Evolutionary conservation across 1,140 invertebrate species (phyloP), one percentile per base, ranked within the genome.

Genomic region (Rhopalosiphum padi): DNA sequence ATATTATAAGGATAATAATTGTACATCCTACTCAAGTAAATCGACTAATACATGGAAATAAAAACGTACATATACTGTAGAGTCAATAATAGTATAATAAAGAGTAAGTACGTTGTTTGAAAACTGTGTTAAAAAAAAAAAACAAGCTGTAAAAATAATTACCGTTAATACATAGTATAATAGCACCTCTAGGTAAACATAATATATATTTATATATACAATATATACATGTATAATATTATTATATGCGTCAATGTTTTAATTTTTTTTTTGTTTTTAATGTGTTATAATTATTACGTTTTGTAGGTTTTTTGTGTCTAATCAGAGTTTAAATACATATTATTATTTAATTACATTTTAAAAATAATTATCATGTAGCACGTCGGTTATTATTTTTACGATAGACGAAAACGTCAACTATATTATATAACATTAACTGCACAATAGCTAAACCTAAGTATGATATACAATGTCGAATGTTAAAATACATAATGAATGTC

Each of bases 291-390:
- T 46, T 41, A 85, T 37, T 85, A 87, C 30, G 41, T 86, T 48
- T 46, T 46, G 43, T 46, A 87, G 37, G 25, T 87, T 87, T 86
- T n/a, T 87, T 18, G n/a, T 46, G 30, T 87, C 43, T 46, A 87
- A 87, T 87, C 25, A 87, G 43, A 30, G 30, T 87, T 87, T 87
- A 87, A 87, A 87, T 46, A 87, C n/a, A 15, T 48, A 87, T n/a
- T 85, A 85, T 85, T 87, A 46, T 46, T 87, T 87, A 48, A 87
- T 87, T 87, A 87, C 2, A n/a, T 87, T 87, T 87, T 18, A 46
- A 86, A 86, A 86, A 25, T 86, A 43, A 86, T 86, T 41, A 41
- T 43, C 23, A 86, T 25, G 37, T 86, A 25, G 8, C 37, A 25
- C 41, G 37, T 37, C 35, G 18, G 82, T 11, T 23, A 83, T 7